These are phyloP conservation scores for Mycteria americana DNA, from an alignment of 2,797 vertebrate species.

Conservation along the genomic window DNA sequence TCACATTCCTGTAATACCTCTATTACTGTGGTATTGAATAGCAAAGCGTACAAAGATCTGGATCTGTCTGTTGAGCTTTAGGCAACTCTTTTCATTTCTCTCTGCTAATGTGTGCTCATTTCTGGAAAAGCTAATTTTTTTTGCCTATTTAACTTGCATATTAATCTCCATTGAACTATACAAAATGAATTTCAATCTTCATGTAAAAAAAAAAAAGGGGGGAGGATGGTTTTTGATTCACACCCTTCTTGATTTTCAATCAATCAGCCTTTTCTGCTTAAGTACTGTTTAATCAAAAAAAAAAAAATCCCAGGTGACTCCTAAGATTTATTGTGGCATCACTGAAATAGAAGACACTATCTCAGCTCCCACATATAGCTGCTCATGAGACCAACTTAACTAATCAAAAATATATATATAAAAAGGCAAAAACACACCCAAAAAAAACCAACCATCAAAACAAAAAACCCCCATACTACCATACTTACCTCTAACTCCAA, in stretches of 20 bases:
- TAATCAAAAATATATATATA: neutral
- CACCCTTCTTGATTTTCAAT: constrained; percentile 46
- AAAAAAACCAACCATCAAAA: neutral
- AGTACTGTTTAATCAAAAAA: constrained; percentile 34
- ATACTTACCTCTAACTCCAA: neutral
- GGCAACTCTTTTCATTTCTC: neutral
- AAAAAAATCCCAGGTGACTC: neutral
- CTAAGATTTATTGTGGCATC: neutral
- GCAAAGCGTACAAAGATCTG: neutral
- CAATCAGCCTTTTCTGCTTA: constrained; percentile 47
- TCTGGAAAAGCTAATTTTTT: neutral
- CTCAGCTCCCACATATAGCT: neutral
- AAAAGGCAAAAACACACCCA: neutral
- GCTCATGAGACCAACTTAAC: neutral
- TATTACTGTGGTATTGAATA: no score
- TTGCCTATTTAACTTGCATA: neutral
- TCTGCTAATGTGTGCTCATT: neutral
- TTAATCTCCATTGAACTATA: constrained; percentile 42
- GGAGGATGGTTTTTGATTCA: neutral
- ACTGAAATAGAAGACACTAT: neutral
- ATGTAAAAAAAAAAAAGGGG: neutral
- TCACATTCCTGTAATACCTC: neutral
- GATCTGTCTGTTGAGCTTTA: neutral
- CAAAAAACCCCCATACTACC: no score
- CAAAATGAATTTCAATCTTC: constrained; percentile 25